Evolutionary conservation across 2,113 vertebrate genomes (phyloP), one percentile per base, ranked within the genome.

Genomic region (Corythornis cristatus): DNA sequence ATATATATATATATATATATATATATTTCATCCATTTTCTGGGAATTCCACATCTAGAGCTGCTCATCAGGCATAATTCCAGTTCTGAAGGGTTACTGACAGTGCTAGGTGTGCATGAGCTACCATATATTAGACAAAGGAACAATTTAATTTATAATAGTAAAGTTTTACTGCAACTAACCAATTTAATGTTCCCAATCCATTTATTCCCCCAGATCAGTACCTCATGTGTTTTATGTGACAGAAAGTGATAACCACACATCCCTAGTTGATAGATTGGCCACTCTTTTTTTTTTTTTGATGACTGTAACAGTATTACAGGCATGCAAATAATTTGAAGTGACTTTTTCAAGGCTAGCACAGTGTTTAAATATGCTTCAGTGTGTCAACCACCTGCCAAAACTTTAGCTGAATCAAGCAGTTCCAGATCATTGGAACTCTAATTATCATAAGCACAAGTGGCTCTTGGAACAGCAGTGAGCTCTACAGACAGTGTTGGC

Each of bases 361-460:
- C 25, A 75, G 62, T 66, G 46, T 84, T 96, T 92, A 87, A 90
- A 90, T 93, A 60, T 37, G 88, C 92, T 90, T 84, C 88, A 89
- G 76, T 29, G 66, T 93, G 65, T 95, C 95, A 93, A 46, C 92
- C 94, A 96, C 96, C 96, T 97, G 96, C 97, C 97, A 96, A 96
- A 96, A 90, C 91, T 95, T 96, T 42, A 92, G 96, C 96, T 96
- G 95, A 97, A 97, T 96, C 93, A 78, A 94, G 95, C 94, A 93
- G 96, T 97, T 97, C 95, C 97, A 97, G 95, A 91, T 86, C 96
- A 95, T 90, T 96, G 96, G 95, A 93, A 92, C 73, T 86, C 66
- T 96, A 95, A 96, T 97, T 96, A 95, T 95, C 89, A 86, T 73
- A 82, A 94, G 93, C 96, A 90, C 93, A 81, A 95, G 90, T 90